Evolutionary conservation across 2,797 vertebrate genomes (phyloP).

Genomic region (Anabacerthia variegaticeps): DNA sequence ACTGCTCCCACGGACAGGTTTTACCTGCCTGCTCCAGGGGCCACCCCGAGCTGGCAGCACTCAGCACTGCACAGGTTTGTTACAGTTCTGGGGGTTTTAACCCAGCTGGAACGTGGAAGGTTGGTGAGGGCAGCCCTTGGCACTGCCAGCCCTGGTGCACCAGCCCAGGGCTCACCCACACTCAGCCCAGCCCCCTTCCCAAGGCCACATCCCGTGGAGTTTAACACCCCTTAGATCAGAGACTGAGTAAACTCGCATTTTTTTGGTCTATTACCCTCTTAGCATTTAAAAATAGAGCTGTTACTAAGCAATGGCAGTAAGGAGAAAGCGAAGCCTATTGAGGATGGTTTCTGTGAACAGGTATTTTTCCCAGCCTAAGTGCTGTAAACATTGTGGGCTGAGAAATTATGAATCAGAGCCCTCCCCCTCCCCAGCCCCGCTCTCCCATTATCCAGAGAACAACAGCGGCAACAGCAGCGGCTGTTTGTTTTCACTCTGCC

Average conservation of each 20-base stretch:
- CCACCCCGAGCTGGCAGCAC: accelerated
- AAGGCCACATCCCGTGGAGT: accelerated
- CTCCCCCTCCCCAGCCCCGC: not conserved
- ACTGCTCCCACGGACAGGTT: accelerated
- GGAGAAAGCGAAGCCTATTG: not conserved
- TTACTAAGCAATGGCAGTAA: slow-evolving; percentile 50
- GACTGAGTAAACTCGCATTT: not conserved
- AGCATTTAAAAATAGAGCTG: slow-evolving; percentile 63
- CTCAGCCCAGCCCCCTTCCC: not conserved
- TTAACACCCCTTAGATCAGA: accelerated
- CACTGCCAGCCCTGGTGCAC: accelerated
- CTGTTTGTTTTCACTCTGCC: not conserved
- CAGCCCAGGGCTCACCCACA: accelerated
- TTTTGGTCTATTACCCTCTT: not conserved
- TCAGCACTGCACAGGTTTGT: accelerated
- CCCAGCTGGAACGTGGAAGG: accelerated
- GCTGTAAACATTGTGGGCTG: slow-evolving; percentile 24
- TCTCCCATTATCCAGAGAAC: not conserved
- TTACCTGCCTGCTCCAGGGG: not conserved
- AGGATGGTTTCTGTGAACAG: slow-evolving; percentile 4
- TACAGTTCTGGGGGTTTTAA: accelerated
- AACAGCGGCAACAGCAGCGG: not conserved
- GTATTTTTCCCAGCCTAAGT: slow-evolving; percentile 33
- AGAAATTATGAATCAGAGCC: slow-evolving; percentile 41
- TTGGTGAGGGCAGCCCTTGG: not conserved